Base-by-base conservation (phyloP, 2,888 invertebrate genomes). In the Cyclophora punctaria region DNA sequence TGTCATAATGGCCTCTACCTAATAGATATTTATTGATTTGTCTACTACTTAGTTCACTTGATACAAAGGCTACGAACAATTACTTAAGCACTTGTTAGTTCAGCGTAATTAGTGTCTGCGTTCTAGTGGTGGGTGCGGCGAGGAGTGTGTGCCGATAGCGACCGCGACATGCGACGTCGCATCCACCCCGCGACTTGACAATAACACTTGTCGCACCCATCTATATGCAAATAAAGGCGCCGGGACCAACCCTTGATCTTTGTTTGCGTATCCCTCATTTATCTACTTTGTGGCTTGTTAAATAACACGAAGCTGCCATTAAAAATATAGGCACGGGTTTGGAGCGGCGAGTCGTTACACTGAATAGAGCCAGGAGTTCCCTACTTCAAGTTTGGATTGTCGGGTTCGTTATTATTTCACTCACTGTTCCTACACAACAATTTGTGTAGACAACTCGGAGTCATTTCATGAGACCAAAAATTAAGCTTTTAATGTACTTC, bases 201-300 rank as follows among this genome's bases (percentile, higher is more conserved):
- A 78, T 79, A 76, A 80, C 59, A 59, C 80, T 81, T 78, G 79
- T 79, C 77, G 71, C 75, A 64, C 73, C 77, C 73, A 81, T 83
- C 78, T 82, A 83, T 78, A 86, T 84, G 85, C 80, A 83, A 86
- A 86, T 86, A 79, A 67, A 72, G 68, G 62, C 60, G 66, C 66
- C 69, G 70, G 70, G 65, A 20, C 68, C 66, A 60, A 71, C 78
- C 78, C 83, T 75, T 75, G 78, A 80, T 80, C 79, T 61, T 56
- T 70, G 75, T 75, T 62, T 72, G 67, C 72, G 69, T 72, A 71
- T 78, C 79, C 80, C 81, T 82, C 81, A 83, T 85, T 84, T 83
- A 81, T 82, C 73, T 75, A 71, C 72, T 73, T 74, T 70, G 64
- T 58, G 63, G 62, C 68, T 71, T 66, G 67, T 71, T 66, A 64